Conservation (phyloP, 53 echinoderm and acorn worm species). For the Henricia sp. region DNA sequence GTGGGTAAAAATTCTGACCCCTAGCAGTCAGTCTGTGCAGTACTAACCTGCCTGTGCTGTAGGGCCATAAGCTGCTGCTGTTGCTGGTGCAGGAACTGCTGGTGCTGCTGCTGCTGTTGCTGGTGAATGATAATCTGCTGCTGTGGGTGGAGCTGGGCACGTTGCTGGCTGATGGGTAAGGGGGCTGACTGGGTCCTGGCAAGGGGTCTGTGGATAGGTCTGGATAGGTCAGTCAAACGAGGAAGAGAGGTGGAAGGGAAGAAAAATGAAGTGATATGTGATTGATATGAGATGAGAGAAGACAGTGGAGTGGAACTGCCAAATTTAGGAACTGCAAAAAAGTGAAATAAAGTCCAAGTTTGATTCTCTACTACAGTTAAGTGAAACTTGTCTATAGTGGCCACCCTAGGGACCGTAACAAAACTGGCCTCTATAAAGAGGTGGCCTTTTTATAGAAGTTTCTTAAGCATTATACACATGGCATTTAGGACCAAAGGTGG, state of each 20-base stretch:
- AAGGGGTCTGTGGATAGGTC: conserved; percentile 86
- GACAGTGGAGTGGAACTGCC: background rate
- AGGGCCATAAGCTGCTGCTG: conserved; percentile 75
- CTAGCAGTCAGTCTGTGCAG: background rate
- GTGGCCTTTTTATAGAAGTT: too few species aligned
- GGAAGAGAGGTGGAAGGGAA: background rate
- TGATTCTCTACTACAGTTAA: too few species aligned
- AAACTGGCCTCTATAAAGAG: too few species aligned
- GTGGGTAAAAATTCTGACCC: too few species aligned
- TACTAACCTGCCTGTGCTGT: conserved; percentile 58
- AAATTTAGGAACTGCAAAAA: too few species aligned
- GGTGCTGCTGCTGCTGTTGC: conserved; percentile 68
- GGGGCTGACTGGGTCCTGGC: conserved; percentile 97
- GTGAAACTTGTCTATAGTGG: too few species aligned
- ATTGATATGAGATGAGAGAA: background rate
- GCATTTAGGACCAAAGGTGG: too few species aligned
- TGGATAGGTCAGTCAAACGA: conserved; percentile 23
- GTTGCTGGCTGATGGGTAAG: conserved; percentile 87
- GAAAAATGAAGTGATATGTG: background rate
- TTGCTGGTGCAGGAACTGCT: conserved; percentile 77
- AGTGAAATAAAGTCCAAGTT: too few species aligned
- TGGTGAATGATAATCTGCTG: conserved; percentile 53
- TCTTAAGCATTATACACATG: too few species aligned
- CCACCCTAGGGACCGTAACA: too few species aligned
- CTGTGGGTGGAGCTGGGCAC: conserved; percentile 66